A percentile compares a stretch with the other conserved stretches of the same genome.
These are phyloP conservation scores for Larimichthys polyactis DNA, from an alignment of 2,113 vertebrate genomes.

Conservation along the genomic window DNA sequence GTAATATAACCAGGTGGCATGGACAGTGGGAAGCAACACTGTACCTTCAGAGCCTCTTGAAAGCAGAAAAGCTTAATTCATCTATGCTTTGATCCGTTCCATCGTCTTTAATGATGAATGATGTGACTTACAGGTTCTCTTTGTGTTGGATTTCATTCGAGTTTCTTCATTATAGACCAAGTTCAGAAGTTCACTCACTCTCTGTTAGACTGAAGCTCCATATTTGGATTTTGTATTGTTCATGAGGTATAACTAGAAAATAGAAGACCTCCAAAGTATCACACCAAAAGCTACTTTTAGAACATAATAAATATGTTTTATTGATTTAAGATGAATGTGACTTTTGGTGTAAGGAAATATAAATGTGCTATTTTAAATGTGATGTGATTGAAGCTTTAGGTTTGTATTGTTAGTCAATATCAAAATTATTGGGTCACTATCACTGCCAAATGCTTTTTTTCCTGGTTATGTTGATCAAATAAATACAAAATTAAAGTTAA, in stretches of 20 bases:
- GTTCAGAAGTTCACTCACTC: conserved; percentile 30
- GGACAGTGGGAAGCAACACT: conserved; percentile 41
- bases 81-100: conserved; percentile 53
- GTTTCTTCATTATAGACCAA: conserved; percentile 15
- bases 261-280: no score
- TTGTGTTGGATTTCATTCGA: conserved; percentile 45
- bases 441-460: no score
- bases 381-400: no score
- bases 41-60: conserved; percentile 46
- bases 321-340: background rate
- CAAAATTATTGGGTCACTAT: background rate
- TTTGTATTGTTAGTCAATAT: background rate
- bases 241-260: conserved; percentile 20
- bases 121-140: conserved; percentile 54
- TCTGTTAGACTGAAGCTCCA: conserved; percentile 18
- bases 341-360: background rate
- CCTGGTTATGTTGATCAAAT: no score
- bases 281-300: background rate
- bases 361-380: no score
- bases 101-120: conserved; percentile 60
- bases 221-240: conserved; percentile 10
- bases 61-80: conserved; percentile 61
- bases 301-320: background rate
- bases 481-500: no score
- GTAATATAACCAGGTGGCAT: conserved; percentile 31